These are phyloP conservation scores for Aphelenchoides besseyi DNA, from an alignment of 1,140 invertebrate genomes.

Conservation along the genomic window DNA sequence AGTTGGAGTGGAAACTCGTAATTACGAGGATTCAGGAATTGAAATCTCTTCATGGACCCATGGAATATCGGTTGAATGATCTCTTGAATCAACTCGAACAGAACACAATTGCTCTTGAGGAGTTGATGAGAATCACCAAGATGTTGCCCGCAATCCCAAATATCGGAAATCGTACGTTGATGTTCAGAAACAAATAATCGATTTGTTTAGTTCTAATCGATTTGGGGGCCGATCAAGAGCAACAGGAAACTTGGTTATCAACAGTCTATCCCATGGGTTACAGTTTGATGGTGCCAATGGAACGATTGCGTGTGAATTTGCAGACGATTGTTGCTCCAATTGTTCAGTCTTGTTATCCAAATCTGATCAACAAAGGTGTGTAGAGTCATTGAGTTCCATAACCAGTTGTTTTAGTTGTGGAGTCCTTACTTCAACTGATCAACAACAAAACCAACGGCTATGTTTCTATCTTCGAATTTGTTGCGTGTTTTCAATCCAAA, in stretches of 20 bases:
- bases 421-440: constrained; percentile 39
- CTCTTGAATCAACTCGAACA: constrained; percentile 43
- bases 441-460: neutral
- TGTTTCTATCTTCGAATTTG: constrained; percentile 45
- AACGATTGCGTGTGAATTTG: constrained; percentile 25
- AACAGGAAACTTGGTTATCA: constrained; percentile 46
- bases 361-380: constrained; percentile 37
- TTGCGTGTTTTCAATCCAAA: constrained; percentile 42
- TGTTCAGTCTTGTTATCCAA: constrained; percentile 41
- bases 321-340: constrained; percentile 33
- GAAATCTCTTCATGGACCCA: constrained; percentile 25
- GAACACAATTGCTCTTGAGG: constrained; percentile 44
- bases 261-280: constrained; percentile 15
- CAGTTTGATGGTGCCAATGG: constrained; percentile 43
- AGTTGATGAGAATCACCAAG: constrained; percentile 33
- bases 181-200: neutral
- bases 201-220: constrained; percentile 38
- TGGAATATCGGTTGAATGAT: constrained; percentile 46
- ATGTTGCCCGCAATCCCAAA: constrained; percentile 34
- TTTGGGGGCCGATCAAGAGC: constrained; percentile 37
- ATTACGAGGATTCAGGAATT: constrained; percentile 36
- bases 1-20: too few species aligned
- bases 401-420: constrained; percentile 35
- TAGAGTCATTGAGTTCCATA: constrained; percentile 19
- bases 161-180: constrained; percentile 26